Conservation (phyloP, 2,113 vertebrate species). For the Meles meles region DNA sequence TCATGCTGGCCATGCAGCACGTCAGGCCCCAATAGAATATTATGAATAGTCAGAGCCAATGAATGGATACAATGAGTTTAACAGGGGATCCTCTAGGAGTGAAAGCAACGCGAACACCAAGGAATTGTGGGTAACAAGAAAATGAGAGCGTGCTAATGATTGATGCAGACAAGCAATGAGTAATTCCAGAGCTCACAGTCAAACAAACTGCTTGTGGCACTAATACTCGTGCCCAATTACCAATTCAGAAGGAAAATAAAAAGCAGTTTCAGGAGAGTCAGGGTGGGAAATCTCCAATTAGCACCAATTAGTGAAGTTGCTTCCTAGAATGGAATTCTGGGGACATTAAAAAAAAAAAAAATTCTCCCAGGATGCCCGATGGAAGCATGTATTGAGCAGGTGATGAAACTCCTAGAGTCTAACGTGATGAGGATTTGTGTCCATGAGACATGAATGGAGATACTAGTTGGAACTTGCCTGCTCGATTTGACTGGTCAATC, state of each 20-base stretch:
- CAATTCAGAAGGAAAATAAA: conserved; percentile 91
- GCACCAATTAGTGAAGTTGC: conserved; percentile 93
- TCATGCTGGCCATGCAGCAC: conserved; percentile 75
- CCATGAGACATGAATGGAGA: conserved; percentile 80
- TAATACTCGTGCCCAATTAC: conserved; percentile 94
- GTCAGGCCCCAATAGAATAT: conserved; percentile 74
- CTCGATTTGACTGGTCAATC: conserved; percentile 99
- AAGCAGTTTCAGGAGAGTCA: conserved; percentile 91
- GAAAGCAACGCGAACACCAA: conserved; percentile 81
- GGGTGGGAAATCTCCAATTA: conserved; percentile 97
- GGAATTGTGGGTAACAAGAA: conserved; percentile 82
- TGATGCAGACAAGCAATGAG: conserved; percentile 83
- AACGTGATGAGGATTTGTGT: conserved; percentile 82
- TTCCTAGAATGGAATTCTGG: conserved; percentile 87
- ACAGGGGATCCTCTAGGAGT: conserved; percentile 77
- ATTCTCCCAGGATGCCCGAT: conserved; percentile 84
- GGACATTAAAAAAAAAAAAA: conserved; percentile 77
- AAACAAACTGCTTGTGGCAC: conserved; percentile 87
- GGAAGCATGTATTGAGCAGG: conserved; percentile 82
- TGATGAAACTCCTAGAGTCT: conserved; percentile 82
- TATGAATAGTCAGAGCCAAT: conserved; percentile 85
- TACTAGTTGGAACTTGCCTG: conserved; percentile 92
- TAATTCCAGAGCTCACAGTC: conserved; percentile 85
- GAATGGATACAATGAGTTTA: conserved; percentile 84
- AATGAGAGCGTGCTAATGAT: conserved; percentile 83